phyloP scores from a whole-genome alignment of 2,113 vertebrate species.

The Nothobranchius kuhntae region DNA sequence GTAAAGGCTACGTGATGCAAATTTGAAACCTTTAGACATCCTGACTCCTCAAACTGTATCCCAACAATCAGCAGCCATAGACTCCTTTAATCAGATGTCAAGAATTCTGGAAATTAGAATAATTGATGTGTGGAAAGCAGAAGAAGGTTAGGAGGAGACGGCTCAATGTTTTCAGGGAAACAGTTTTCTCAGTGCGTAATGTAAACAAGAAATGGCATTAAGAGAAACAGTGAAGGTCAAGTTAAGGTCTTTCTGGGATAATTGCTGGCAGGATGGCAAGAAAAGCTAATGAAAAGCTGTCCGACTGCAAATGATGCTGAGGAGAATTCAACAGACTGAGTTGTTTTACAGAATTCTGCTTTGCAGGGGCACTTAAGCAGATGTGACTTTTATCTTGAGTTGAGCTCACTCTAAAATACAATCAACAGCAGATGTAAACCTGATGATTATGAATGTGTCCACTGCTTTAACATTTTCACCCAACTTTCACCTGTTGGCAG shows the following conservation, averaged over 20 bases:
- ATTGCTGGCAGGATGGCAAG: background rate
- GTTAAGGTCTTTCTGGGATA: background rate
- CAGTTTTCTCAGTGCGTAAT: background rate
- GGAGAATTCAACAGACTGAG: background rate
- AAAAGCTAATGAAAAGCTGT: background rate
- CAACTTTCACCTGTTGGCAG: too few relatives aligned
- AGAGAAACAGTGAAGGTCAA: background rate
- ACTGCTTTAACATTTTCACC: too few relatives aligned
- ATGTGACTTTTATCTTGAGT: too few relatives aligned
- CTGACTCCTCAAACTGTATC: background rate
- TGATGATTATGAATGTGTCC: too few relatives aligned
- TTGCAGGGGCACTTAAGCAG: too few relatives aligned
- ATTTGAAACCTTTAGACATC: background rate
- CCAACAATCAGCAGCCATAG: background rate
- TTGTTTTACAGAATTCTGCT: background rate
- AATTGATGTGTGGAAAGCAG: background rate
- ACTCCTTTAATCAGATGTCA: constrained; percentile 1
- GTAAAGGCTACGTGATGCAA: background rate
- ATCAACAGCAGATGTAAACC: too few relatives aligned
- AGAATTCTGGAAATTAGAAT: background rate
- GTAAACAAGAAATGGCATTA: background rate
- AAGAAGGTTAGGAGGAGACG: background rate
- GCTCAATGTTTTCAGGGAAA: background rate
- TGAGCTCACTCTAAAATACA: too few relatives aligned
- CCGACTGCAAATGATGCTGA: background rate